Percentiles rank a stretch among this genome's conserved stretches.
phyloP scores from a whole-genome alignment of 2,113 vertebrate species.

The Heterotilapia buettikoferi region DNA sequence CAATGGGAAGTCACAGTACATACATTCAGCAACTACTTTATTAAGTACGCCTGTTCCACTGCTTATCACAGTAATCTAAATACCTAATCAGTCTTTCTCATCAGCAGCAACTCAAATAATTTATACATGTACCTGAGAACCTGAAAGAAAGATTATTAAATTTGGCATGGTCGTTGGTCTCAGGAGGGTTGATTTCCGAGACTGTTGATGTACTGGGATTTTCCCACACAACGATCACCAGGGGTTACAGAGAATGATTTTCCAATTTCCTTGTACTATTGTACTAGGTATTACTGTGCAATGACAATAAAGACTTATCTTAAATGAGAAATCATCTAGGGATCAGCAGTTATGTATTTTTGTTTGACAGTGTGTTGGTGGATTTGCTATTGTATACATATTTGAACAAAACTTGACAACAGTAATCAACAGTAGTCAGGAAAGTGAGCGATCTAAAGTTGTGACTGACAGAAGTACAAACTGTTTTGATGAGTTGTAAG shows the following conservation, averaged over 20 bases:
- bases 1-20: neutral
- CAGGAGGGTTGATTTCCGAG: neutral
- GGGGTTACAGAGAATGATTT: neutral
- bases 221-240: neutral
- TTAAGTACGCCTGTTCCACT: neutral
- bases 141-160: neutral
- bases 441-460: neutral
- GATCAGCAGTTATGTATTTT: neutral
- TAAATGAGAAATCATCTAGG: neutral
- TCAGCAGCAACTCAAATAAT: neutral
- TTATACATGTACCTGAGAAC: neutral
- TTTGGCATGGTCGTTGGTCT: neutral
- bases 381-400: neutral
- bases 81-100: neutral
- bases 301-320: neutral
- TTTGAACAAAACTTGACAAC: neutral
- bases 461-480: neutral
- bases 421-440: neutral
- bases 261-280: neutral
- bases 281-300: neutral
- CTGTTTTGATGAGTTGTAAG: neutral
- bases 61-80: neutral
- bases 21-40: rapidly evolving
- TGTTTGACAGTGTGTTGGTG: neutral
- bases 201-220: neutral